phyloP scores from a whole-genome alignment of 2,797 vertebrate genomes.

The Capromys pilorides region DNA sequence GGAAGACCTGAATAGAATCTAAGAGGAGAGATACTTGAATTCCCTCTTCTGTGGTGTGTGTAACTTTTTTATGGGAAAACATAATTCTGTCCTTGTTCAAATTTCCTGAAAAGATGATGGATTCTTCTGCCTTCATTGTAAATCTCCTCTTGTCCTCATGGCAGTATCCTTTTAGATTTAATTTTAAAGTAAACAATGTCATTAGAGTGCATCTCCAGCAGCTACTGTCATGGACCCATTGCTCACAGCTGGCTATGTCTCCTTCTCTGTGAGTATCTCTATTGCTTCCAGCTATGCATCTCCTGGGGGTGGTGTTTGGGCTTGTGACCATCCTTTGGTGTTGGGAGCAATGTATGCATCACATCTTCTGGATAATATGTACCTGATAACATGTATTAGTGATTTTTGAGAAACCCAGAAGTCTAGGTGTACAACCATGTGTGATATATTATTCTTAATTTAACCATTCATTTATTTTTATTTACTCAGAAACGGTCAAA shows the following conservation, averaged over 20 bases:
- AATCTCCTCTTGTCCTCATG: background rate
- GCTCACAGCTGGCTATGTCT: background rate
- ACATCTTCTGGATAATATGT: background rate
- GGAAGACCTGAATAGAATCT: constrained; percentile 32
- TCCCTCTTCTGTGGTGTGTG: background rate
- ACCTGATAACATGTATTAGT: background rate
- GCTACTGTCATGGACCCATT: background rate
- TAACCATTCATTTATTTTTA: background rate
- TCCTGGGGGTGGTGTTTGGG: background rate
- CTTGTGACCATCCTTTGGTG: background rate
- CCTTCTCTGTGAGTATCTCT: background rate
- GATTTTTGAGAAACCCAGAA: background rate
- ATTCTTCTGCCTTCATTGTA: background rate
- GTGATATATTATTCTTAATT: background rate
- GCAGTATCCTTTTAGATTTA: background rate
- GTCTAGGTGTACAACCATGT: background rate
- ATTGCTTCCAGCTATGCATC: background rate
- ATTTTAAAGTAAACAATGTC: background rate
- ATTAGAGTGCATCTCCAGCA: background rate
- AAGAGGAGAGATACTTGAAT: constrained; percentile 12
- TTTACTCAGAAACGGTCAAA: background rate
- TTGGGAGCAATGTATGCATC: background rate
- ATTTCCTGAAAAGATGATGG: constrained; percentile 44
- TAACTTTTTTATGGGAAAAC: background rate
- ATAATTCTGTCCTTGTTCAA: background rate